Evolutionary conservation across 2,797 vertebrate genomes (phyloP), one percentile per base, ranked within the genome.

Genomic region (Eleutherodactylus coqui): DNA sequence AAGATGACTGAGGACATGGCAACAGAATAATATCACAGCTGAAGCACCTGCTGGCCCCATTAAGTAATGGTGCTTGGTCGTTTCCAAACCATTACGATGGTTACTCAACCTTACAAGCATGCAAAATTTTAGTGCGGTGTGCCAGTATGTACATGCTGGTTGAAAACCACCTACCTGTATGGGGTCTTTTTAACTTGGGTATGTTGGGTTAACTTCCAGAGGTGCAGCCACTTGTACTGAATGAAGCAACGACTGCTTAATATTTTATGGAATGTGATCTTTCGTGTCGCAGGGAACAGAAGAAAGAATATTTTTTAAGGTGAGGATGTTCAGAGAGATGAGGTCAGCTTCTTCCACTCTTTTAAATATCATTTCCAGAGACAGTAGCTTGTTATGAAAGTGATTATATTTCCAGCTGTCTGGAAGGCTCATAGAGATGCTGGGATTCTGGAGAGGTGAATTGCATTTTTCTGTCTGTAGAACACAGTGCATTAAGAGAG

Each of bases 331-430:
- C 55, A 72, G 80, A 81, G 47, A 3, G 69, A 87, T 87, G 86
- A 87, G 80, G 77, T 87, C 82, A 87, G 45, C 76, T 67, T 84
- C 75, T 87, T 83, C 73, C 80, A 70, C 32, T 73, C 24, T n/a
- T 75, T 41, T 34, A 84, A 84, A 84, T 84, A 43, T 43, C 32
- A 84, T 84, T 84, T 84, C 76, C 82, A 79, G 67, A 60, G 76
- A 64, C 83, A 75, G 32, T 67, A 62, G 76, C 83, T 83, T 64
- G 64, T 75, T 84, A 55, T 84, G 55, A 80, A 87, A 80, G 77
- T 80, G 72, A 87, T 84, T 73, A 34, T 11, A 60, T 84, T 87
- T 69, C 82, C 86, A 87, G 79, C 53, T 87, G 82, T 87, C 55
- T 80, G 82, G 82, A 76, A 75, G 77, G 76, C 84, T 5, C 51